Conservation (phyloP, 2,113 vertebrate species). For the Ahaetulla prasina region DNA sequence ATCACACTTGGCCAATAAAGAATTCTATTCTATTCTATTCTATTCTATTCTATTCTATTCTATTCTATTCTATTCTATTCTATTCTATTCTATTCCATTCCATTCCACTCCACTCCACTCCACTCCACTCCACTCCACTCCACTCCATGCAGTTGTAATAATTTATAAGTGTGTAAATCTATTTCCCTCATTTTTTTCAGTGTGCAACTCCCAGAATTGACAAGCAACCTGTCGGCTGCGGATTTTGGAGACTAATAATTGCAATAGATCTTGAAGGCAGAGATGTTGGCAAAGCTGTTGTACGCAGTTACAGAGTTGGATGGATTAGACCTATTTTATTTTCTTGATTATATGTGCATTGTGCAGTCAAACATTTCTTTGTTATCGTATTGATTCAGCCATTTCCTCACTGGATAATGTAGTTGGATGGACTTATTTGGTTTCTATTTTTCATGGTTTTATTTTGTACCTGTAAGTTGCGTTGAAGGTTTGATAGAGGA, state of each 20-base stretch:
- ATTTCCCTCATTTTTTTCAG: neutral
- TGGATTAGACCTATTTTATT: neutral
- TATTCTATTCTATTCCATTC: no score
- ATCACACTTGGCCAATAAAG: no score
- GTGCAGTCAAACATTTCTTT: neutral
- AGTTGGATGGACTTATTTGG: neutral
- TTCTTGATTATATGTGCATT: neutral
- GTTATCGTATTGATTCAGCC: neutral
- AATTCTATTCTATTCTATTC: no score
- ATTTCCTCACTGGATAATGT: neutral
- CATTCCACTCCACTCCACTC: rapidly evolving
- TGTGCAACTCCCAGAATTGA: neutral
- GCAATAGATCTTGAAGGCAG: neutral
- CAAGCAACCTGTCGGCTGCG: neutral
- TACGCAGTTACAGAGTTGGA: neutral
- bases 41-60: no score
- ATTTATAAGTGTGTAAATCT: neutral
- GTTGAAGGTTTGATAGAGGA: neutral
- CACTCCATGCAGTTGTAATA: neutral
- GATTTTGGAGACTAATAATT: neutral
- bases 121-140: no score
- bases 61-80: no score
- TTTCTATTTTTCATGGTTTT: neutral
- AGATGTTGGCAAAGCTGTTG: neutral
- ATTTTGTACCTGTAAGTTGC: neutral